Base-by-base conservation (phyloP, 23 tunicate species). In the Ciona savignyi region DNA sequence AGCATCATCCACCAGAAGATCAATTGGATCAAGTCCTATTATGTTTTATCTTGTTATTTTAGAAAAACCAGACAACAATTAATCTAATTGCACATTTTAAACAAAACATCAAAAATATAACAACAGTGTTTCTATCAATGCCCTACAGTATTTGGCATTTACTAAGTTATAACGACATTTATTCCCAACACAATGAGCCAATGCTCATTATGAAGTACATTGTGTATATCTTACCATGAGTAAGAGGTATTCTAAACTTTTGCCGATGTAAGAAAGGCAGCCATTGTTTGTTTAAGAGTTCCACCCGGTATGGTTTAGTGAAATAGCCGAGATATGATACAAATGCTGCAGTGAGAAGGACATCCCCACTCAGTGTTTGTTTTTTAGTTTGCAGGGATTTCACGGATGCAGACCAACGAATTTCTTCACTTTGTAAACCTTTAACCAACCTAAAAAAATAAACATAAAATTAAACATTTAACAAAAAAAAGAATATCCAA, bases 321-420 rank as follows among this genome's bases (percentile, higher is more conserved):
- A 89, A 89, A 72, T 89, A 89, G 0, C 96, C 96, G 32, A 83
- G 74, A 34, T 89, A 89, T 15, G 96, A 89, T 1, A 89, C 85
- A 63, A 89, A 89, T 0, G 89, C 89, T 33, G 96, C 89, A 35
- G 96, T 89, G 6, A 89, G 82, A 27, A 89, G 73, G 27, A 89
- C 96, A 79, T 89, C 96, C 9, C 96, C 96, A 70, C 85, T 78
- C 63, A 89, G 42, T 19, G 89, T 89, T 67, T 74, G 78, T 65
- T 83, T 83, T 42, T 84, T 79, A 27, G 35, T 70, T 69, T 78
- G 71, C 24, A 89, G 85, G 25, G 75, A 70, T 62, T 83, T 89
- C 25, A 89, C 89, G 3, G 96, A 83, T 23, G 33, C 76, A 2
- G 85, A 83, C 96, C 96, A 89, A 34, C 96, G 84, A 32, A 82